A percentile compares a stretch with the other conserved stretches of the same genome.
Evolutionary conservation across 2,888 invertebrate genomes (phyloP).

Genomic region (Polymixis lichenea): DNA sequence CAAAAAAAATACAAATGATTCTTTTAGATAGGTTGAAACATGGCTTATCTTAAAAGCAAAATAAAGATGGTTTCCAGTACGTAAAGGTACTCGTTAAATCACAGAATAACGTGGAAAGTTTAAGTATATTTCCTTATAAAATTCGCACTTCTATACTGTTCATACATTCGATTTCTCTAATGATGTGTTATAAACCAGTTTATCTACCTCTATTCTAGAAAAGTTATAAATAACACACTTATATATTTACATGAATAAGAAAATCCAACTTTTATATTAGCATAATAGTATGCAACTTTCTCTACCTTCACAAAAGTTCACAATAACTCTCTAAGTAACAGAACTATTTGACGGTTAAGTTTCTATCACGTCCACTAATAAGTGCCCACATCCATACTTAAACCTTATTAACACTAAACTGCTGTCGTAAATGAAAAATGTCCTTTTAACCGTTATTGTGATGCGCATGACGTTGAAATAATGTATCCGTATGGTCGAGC

Average conservation of each 20-base stretch:
- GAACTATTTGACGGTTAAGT: slow-evolving; percentile 7
- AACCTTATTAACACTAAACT: slow-evolving; percentile 51
- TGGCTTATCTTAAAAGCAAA: no score
- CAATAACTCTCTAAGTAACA: not conserved
- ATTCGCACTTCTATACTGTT: not conserved
- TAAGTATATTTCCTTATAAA: not conserved
- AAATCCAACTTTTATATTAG: not conserved
- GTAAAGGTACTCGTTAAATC: not conserved
- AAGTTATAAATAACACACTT: not conserved
- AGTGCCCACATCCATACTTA: slow-evolving; percentile 53
- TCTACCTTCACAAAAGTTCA: slow-evolving; percentile 8
- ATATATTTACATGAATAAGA: not conserved
- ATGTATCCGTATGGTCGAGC: slow-evolving; percentile 57
- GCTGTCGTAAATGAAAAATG: slow-evolving; percentile 57
- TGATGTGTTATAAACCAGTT: not conserved
- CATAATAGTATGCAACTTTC: slow-evolving; percentile 10
- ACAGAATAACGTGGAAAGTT: not conserved
- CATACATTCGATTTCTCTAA: not conserved
- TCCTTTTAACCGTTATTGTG: slow-evolving; percentile 54
- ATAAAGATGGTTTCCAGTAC: not conserved
- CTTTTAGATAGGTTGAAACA: not conserved
- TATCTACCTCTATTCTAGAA: not conserved
- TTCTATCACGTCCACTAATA: slow-evolving; percentile 13
- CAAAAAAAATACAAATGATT: not conserved
- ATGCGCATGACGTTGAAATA: slow-evolving; percentile 63